Evolutionary conservation across 2,797 vertebrate species (phyloP).

Genomic region (Darevskia nairensis): DNA sequence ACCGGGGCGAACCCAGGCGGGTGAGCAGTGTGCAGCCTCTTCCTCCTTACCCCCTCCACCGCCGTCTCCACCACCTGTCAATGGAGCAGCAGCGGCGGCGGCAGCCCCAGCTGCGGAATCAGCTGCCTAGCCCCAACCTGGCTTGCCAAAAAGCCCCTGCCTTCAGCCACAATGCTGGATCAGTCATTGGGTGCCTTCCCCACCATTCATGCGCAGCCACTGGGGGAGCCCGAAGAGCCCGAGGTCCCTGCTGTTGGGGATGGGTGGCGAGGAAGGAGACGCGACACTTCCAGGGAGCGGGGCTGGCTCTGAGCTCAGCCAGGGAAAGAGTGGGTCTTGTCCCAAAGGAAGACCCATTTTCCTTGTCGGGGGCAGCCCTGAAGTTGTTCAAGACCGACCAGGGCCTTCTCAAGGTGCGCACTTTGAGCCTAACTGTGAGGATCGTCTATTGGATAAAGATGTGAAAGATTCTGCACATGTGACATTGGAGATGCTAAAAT

Average conservation of each 20-base stretch:
- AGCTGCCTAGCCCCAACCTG: neutral
- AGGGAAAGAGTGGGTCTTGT: neutral
- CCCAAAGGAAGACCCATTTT: neutral
- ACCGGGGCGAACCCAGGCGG: neutral
- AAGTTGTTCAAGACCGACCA: neutral
- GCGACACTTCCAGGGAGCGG: no score
- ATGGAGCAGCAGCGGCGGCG: no score
- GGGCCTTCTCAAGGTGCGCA: neutral
- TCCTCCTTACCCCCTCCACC: neutral
- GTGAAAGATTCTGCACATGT: no score
- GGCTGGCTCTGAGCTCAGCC: neutral
- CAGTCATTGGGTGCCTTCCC: constrained; percentile 8
- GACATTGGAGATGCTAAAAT: no score
- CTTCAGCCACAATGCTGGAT: constrained; percentile 2
- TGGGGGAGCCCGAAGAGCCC: neutral
- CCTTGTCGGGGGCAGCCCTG: fast-evolving
- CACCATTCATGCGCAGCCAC: neutral
- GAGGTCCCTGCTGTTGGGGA: neutral
- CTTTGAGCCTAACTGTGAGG: neutral
- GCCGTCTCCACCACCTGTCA: no score
- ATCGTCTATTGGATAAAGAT: neutral
- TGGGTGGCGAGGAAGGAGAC: no score
- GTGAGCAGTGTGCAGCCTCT: neutral
- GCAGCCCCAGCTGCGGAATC: neutral
- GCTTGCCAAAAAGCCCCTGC: neutral